A percentile compares a stretch with the other conserved stretches of the same genome.
These are phyloP conservation scores for Anodontia alba DNA, from an alignment of 2,888 invertebrate species.

Conservation along the genomic window DNA sequence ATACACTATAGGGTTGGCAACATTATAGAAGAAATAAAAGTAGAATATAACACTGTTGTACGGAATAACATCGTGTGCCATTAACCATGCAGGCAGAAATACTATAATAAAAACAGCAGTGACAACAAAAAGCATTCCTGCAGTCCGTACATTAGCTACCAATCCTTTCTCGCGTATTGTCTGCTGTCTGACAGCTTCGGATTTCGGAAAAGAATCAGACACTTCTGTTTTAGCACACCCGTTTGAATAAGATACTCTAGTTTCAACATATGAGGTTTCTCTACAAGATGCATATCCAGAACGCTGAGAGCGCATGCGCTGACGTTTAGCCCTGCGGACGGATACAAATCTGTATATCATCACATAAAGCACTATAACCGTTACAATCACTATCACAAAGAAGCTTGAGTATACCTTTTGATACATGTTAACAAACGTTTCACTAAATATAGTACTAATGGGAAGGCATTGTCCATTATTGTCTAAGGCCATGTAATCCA, in stretches of 20 bases:
- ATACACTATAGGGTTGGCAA: slow-evolving; percentile 84
- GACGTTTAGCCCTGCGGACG: slow-evolving; percentile 58
- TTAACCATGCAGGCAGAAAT: slow-evolving; percentile 83
- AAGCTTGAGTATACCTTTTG: slow-evolving; percentile 79
- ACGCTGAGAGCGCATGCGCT: slow-evolving; percentile 48
- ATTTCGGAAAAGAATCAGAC: slow-evolving; percentile 15
- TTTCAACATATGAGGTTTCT: slow-evolving; percentile 29
- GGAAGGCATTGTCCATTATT: slow-evolving; percentile 19
- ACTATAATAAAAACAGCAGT: slow-evolving; percentile 83
- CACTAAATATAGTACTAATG: slow-evolving; percentile 69
- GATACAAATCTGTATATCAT: slow-evolving; percentile 76
- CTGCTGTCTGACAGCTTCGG: slow-evolving; percentile 52
- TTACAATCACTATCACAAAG: slow-evolving; percentile 78
- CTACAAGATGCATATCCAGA: slow-evolving; percentile 52
- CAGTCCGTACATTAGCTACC: slow-evolving; percentile 82
- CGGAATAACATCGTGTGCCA: slow-evolving; percentile 75
- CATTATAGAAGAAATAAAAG: slow-evolving; percentile 84
- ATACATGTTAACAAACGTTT: slow-evolving; percentile 66
- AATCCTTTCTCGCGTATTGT: slow-evolving; percentile 73
- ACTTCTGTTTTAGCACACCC: slow-evolving; percentile 43
- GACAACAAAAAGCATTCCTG: slow-evolving; percentile 84
- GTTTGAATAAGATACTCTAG: slow-evolving; percentile 45
- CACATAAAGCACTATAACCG: slow-evolving; percentile 80
- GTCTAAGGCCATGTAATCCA: background rate
- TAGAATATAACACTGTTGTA: slow-evolving; percentile 81